Evolutionary conservation across 2,113 vertebrate species (phyloP).

Genomic region (Hyaena hyaena): DNA sequence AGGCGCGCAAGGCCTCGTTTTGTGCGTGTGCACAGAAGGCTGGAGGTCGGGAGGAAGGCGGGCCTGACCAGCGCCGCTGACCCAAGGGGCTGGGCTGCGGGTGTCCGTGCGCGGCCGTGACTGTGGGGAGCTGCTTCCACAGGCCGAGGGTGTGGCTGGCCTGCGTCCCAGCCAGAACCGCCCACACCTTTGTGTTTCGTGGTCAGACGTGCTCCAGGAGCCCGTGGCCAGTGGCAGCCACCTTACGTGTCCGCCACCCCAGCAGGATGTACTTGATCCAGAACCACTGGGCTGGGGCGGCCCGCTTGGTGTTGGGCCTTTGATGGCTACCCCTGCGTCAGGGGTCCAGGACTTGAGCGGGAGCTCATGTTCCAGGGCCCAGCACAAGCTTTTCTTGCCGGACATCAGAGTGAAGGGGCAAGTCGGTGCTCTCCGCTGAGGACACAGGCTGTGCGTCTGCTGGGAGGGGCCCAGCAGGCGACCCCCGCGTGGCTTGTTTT

Average conservation of each 20-base stretch:
- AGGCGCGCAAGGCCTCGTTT: background rate
- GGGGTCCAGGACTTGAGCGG: fast-evolving
- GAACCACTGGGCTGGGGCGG: too few relatives aligned
- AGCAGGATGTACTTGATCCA: background rate
- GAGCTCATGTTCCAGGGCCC: background rate
- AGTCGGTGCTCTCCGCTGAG: background rate
- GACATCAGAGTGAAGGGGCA: background rate
- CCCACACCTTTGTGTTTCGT: background rate
- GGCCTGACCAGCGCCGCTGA: background rate
- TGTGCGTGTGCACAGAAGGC: background rate
- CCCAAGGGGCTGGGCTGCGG: fast-evolving
- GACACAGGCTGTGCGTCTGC: background rate
- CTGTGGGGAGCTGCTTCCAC: background rate
- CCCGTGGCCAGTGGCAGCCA: background rate
- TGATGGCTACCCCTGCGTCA: too few relatives aligned
- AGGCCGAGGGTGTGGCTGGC: background rate
- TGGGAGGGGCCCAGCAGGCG: background rate
- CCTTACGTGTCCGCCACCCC: background rate
- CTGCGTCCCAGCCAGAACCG: background rate
- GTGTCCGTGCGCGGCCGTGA: too few relatives aligned
- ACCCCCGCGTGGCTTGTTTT: background rate
- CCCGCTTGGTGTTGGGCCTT: background rate
- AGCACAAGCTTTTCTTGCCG: background rate
- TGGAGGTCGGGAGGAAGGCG: too few relatives aligned
- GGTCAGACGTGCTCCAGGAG: background rate